Conservation (phyloP, 2,797 vertebrate species). For the Glyptemys insculpta region DNA sequence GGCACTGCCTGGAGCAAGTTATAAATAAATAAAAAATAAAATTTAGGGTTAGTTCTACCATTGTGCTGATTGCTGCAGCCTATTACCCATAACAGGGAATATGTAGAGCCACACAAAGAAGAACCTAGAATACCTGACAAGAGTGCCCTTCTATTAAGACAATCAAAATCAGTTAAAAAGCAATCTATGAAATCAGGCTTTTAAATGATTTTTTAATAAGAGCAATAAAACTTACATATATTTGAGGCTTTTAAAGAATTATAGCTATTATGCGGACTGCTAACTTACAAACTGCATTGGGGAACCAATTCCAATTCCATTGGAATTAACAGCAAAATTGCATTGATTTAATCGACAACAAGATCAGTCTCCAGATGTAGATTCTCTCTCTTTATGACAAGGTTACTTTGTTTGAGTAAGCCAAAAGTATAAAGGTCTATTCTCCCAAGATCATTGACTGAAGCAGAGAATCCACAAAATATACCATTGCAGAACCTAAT, state of each 20-base stretch:
- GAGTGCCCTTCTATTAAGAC: not conserved
- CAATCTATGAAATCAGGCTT: not conserved
- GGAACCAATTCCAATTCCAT: not conserved
- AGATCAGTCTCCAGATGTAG: not conserved
- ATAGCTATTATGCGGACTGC: not conserved
- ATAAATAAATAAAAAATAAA: too few species aligned
- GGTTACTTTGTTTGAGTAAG: not conserved
- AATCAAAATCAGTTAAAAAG: not conserved
- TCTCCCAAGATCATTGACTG: not conserved
- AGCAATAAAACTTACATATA: not conserved
- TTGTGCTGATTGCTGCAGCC: not conserved
- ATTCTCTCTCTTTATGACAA: not conserved
- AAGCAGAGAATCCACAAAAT: not conserved
- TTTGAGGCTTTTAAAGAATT: not conserved
- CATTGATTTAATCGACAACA: not conserved
- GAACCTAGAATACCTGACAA: not conserved
- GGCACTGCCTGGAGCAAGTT: not conserved
- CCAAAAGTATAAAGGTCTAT: not conserved
- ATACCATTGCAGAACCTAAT: not conserved
- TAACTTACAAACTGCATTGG: not conserved
- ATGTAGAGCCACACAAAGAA: not conserved
- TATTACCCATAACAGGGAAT: not conserved
- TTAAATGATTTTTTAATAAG: conserved; percentile 5
- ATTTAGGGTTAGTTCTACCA: not conserved
- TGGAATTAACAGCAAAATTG: not conserved